Evolutionary conservation across 2,113 vertebrate genomes (phyloP), one percentile per base, ranked within the genome.

Genomic region (Anoura caudifer): DNA sequence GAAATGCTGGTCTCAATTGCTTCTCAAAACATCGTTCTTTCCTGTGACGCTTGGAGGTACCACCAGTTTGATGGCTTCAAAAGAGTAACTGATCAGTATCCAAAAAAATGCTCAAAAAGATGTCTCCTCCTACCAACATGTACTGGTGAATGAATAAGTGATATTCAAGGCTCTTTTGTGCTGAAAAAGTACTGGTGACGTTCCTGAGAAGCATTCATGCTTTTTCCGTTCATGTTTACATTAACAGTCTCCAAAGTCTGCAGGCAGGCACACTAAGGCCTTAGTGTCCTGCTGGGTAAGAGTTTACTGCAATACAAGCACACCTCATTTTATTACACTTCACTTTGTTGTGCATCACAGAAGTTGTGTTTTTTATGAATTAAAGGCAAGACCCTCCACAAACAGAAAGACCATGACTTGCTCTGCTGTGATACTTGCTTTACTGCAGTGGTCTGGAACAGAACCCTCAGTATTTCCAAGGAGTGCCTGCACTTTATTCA

Each of bases 81-180:
- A 87, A 38, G 6, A 94, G 91, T 54, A 91, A 96, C 54, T 26
- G 67, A 95, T 92, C 38, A 87, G 76, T 77, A 86, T 79, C 90
- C 70, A 80, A 65, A 86, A 86, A 92, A 87, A 83, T 69, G 50
- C 77, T 75, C n/a, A 69, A 95, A 79, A 76, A 94, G 80, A 81
- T 31, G 43, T 61, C 69, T 96, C 96, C 91, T 89, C 87, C 88
- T 95, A 97, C 90, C 65, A 86, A 77, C 73, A 86, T 26, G 41
- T 90, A 95, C n/a, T 95, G 95, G 96, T 50, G 88, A 96, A 93
- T 3, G 70, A 86, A 96, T 96, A 96, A 93, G 93, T 77, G 87
- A 75, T 94, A 97, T 76, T 61, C 77, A 89, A 85, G 61, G 84
- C 43, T 85, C 50, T 79, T 94, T 41, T 76, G 81, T 52, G 70